Evolutionary conservation across 2,888 invertebrate genomes (phyloP).

Genomic region (Thereva nobilitata): DNA sequence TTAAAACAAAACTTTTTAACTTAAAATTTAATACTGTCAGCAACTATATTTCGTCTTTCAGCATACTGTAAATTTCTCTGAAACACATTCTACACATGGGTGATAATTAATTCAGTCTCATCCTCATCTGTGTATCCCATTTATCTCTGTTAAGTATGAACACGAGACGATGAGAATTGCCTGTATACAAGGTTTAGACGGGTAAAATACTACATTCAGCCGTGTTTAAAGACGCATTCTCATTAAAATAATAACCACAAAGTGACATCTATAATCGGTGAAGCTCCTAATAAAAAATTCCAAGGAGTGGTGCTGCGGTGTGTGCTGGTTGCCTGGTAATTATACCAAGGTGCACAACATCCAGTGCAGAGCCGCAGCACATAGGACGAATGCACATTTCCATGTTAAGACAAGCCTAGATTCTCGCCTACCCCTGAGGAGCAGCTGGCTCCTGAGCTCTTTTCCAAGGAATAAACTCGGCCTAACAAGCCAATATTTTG

Average conservation of each 20-base stretch:
- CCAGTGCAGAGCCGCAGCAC: conserved; percentile 6
- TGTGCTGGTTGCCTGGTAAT: conserved; percentile 31
- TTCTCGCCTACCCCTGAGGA: conserved; percentile 10
- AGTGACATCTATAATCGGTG: conserved; percentile 8
- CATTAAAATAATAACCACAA: conserved; percentile 30
- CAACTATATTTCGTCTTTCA: no score
- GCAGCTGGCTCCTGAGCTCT: neutral
- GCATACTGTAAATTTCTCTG: neutral
- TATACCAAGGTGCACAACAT: conserved; percentile 11
- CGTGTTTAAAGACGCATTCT: conserved; percentile 3
- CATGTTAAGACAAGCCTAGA: conserved; percentile 16
- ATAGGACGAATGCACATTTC: neutral
- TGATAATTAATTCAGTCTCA: conserved; percentile 15
- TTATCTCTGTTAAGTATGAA: conserved; percentile 10
- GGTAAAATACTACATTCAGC: conserved; percentile 9
- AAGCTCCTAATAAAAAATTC: conserved; percentile 26
- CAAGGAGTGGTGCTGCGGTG: conserved; percentile 27
- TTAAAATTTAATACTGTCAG: neutral
- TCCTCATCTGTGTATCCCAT: conserved; percentile 5
- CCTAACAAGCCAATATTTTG: conserved; percentile 16
- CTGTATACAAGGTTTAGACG: neutral
- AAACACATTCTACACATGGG: conserved; percentile 2
- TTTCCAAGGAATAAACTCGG: neutral
- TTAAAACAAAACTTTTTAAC: neutral
- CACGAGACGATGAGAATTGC: neutral